Evolutionary conservation across 2,888 invertebrate genomes (phyloP).

Genomic region (Drosophila parthenogenetica): DNA sequence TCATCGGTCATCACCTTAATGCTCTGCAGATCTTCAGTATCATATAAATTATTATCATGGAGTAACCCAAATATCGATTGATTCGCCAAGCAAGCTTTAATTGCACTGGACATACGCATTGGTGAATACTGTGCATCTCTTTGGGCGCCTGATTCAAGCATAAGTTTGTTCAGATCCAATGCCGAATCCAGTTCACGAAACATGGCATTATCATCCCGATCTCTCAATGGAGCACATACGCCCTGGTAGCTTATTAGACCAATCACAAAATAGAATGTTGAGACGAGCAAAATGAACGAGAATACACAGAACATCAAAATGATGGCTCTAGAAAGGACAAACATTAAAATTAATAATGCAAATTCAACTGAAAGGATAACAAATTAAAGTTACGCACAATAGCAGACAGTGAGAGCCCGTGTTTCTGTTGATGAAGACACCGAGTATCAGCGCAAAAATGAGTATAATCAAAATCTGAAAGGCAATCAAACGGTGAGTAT

Average conservation of each 20-base stretch:
- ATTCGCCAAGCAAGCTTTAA: constrained; percentile 40
- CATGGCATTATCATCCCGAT: constrained; percentile 29
- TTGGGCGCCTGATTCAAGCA: neutral
- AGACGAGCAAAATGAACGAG: constrained; percentile 88
- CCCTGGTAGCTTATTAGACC: constrained; percentile 90
- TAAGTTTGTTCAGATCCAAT: constrained; percentile 25
- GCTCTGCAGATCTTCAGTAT: constrained; percentile 11
- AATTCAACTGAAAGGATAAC: too few relatives aligned
- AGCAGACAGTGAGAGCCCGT: constrained; percentile 93
- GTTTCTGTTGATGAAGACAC: constrained; percentile 95
- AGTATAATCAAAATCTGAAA: constrained; percentile 88
- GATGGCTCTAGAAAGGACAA: constrained; percentile 87
- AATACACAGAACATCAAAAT: constrained; percentile 91
- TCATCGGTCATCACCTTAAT: constrained; percentile 10
- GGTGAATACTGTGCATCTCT: neutral
- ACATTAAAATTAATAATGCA: too few relatives aligned
- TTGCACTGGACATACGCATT: constrained; percentile 41
- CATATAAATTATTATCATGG: constrained; percentile 7
- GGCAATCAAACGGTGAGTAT: neutral
- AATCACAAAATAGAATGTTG: constrained; percentile 88
- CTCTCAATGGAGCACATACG: constrained; percentile 90
- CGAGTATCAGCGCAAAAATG: constrained; percentile 93
- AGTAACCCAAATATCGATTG: constrained; percentile 52
- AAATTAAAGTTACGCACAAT: constrained; percentile 85
- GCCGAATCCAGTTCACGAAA: constrained; percentile 42